A percentile compares a stretch with the other conserved stretches of the same genome.
These are phyloP conservation scores for Cancer borealis DNA, from an alignment of 2,888 invertebrate genomes.

Conservation along the genomic window DNA sequence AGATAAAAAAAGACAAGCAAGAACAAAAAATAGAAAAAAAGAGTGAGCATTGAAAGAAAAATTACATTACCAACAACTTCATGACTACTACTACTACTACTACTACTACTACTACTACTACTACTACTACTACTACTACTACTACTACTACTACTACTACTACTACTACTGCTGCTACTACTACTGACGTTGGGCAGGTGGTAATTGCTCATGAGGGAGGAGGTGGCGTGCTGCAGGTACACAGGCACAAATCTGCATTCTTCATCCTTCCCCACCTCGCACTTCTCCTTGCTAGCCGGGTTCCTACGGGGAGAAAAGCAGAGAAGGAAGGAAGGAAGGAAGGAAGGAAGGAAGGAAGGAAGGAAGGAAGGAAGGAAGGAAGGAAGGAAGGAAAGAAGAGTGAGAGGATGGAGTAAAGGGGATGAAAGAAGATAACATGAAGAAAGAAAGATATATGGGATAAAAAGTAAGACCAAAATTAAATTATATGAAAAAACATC, in stretches of 20 bases:
- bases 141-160: constrained; percentile 2
- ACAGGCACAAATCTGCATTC: constrained; percentile 8
- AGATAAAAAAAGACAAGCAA: too few species aligned
- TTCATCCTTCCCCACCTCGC: neutral
- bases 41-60: too few species aligned
- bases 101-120: neutral
- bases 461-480: neutral
- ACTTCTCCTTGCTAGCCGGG: neutral
- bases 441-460: neutral
- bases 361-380: neutral
- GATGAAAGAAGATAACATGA: neutral
- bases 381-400: neutral
- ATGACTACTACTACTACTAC: neutral
- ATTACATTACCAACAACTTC: neutral
- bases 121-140: constrained; percentile 18
- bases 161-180: neutral
- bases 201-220: constrained; percentile 39
- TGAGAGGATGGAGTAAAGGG: neutral
- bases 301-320: neutral
- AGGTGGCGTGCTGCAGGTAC: constrained; percentile 41
- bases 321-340: neutral
- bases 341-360: neutral
- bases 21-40: too few species aligned
- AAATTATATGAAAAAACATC: neutral
- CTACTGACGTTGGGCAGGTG: constrained; percentile 39